phyloP scores from a whole-genome alignment of 2,797 vertebrate species.

The Hydrolagus colliei region DNA sequence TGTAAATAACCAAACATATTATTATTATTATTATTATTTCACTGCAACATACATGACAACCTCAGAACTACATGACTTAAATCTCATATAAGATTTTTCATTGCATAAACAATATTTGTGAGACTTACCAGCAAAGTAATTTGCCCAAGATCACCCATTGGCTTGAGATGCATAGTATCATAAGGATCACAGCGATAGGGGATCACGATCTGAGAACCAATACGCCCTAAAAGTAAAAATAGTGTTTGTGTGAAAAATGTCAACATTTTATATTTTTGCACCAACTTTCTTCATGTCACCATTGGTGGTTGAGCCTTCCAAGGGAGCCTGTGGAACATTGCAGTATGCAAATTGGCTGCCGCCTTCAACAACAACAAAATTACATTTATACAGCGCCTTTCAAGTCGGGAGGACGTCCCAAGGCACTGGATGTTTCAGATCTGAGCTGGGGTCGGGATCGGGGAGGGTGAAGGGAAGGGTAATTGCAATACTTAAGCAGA shows the following conservation, averaged over 20 bases:
- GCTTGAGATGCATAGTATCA: slow-evolving; percentile 77
- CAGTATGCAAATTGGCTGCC: too few species aligned
- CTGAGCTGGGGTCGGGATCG: too few species aligned
- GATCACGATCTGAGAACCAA: slow-evolving; percentile 82
- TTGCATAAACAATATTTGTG: neutral
- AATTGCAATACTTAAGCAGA: neutral
- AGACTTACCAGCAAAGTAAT: slow-evolving; percentile 77
- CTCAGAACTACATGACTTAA: neutral
- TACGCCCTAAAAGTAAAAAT: slow-evolving; percentile 61
- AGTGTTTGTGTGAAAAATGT: neutral
- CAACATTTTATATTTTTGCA: neutral
- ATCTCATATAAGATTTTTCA: neutral
- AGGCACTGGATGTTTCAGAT: too few species aligned
- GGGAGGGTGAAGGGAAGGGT: too few species aligned
- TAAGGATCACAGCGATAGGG: slow-evolving; percentile 85
- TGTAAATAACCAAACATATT: too few species aligned
- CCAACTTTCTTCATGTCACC: too few species aligned
- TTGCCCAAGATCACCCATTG: slow-evolving; percentile 93
- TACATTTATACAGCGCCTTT: too few species aligned
- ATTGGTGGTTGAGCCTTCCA: too few species aligned
- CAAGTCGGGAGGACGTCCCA: too few species aligned
- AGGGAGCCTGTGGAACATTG: too few species aligned
- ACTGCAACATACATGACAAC: neutral
- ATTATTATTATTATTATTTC: too few species aligned
- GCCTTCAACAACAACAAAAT: too few species aligned